phyloP scores from a whole-genome alignment of 2,888 invertebrate genomes.

The Acleris literana region DNA sequence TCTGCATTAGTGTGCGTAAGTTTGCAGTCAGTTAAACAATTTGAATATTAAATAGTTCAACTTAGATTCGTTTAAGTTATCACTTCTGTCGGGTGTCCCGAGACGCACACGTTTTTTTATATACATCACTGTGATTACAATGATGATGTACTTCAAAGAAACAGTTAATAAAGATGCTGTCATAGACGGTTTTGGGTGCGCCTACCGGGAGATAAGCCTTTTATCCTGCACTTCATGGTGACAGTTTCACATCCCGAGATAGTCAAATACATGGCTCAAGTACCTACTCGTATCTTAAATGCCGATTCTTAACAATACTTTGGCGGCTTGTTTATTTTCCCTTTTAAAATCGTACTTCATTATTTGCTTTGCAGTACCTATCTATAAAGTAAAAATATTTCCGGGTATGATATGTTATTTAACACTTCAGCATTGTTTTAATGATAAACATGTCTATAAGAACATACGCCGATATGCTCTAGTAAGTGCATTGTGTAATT shows the following conservation, averaged over 20 bases:
- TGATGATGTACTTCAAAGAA: neutral
- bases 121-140: neutral
- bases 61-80: no score
- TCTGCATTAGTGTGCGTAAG: no score
- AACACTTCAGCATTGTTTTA: slow-evolving; percentile 2
- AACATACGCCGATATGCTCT: neutral
- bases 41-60: no score
- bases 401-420: slow-evolving; percentile 1
- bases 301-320: slow-evolving; percentile 7
- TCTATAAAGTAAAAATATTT: neutral
- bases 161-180: neutral
- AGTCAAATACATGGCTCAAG: slow-evolving; percentile 30
- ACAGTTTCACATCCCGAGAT: slow-evolving; percentile 47
- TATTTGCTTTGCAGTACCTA: neutral
- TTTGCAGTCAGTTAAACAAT: no score
- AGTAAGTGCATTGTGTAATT: no score
- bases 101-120: neutral
- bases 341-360: neutral
- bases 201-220: slow-evolving; percentile 22
- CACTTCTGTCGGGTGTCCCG: no score
- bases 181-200: slow-evolving; percentile 2
- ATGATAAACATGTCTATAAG: neutral
- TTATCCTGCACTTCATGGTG: slow-evolving; percentile 42
- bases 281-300: slow-evolving; percentile 6
- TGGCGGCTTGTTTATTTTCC: slow-evolving; percentile 1